Base-by-base conservation (phyloP, 2,113 vertebrate genomes). In the Lampris megalopsis region DNA sequence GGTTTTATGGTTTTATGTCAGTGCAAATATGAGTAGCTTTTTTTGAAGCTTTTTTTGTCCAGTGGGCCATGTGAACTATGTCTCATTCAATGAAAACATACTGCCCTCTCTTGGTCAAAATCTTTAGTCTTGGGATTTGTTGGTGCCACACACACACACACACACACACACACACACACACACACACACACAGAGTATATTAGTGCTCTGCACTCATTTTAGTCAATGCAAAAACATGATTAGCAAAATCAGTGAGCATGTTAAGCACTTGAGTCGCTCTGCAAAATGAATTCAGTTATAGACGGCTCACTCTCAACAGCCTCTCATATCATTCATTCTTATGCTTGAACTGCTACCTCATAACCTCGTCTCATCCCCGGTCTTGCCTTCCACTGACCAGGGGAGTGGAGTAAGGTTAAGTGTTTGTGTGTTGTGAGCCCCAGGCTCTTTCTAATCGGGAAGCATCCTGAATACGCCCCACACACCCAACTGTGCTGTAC, bases 101-200 rank as follows among this genome's bases (percentile, higher is more conserved):
- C 80, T 92, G 92, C 90, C 91, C 87, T 88, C 91, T 94, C 79
- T 85, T 92, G 91, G 89, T 65, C 37, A 43, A 36, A 50, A 63
- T 40, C 3, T 8, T 37, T 10, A 53, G 11, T 40, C 3, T 8
- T 37, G 3, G 41, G 11, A 54, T 52, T n/a, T 8, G 62, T 4
- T 54, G 47, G 42, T 41, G 59, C 40, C 54, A 62, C 60, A 68
- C 66, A n/a, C 36, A 63, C 63, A 7, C 5, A 56, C 58, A 43
- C 59, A 71, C 49, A 5, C 70, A 42, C 11, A 24, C 61, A 62
- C 11, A 47, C 40, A 9, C n/a, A 63, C 36, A 41, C 35, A 54
- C 6, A 9, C 41, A 40, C 69, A 68, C 38, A 57, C 57, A 68
- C 13, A 75, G 6, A 60, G 68, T 52, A 58, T 50, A 78, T 75